Evolutionary conservation across 2,888 invertebrate species (phyloP), one percentile per base, ranked within the genome.

Genomic region (Didymodactylos carnosus): DNA sequence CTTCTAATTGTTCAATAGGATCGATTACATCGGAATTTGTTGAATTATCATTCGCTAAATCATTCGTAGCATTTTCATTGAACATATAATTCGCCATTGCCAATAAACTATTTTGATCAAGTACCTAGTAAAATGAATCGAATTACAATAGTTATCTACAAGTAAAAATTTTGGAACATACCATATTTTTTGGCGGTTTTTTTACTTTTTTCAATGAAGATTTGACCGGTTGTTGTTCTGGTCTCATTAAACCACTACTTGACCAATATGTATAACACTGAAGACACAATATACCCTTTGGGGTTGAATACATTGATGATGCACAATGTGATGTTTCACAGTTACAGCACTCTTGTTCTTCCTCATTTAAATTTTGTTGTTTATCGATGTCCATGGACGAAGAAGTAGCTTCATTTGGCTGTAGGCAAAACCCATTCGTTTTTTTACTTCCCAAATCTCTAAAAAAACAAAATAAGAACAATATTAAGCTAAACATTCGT

Each of bases 231-330:
- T 62, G 35, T 19, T n/a, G 35, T 62, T 62, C 62, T 7, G 35
- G 35, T 19, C 19, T 13, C 62, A 62, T 62, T 35, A 62, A 35
- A 62, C 62, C 35, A 8, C 35, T 35, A 85, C 88, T 89, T 89
- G 89, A 90, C 89, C 89, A 91, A 84, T 90, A 90, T 83, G 89
- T 88, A 86, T 88, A 89, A 85, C 91, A 91, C 84, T 90, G 89
- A 84, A 88, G 88, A 86, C 91, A 91, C 84, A 91, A 87, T 81
- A 87, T 79, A 70, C 81, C 81, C 77, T 80, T 80, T 16, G 89
- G 87, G 78, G 90, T 89, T 80, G 87, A 86, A 84, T 89, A 88
- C 79, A 89, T 86, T 82, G 88, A 87, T 82, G 88, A 88, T 84
- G 89, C 89, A n/a, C n/a, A n/a, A n/a, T n/a, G n/a, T 82, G 87